A percentile compares a stretch with the other conserved stretches of the same genome.
Conservation (phyloP, 1,140 invertebrate species). For the Saxidomus purpurata region DNA sequence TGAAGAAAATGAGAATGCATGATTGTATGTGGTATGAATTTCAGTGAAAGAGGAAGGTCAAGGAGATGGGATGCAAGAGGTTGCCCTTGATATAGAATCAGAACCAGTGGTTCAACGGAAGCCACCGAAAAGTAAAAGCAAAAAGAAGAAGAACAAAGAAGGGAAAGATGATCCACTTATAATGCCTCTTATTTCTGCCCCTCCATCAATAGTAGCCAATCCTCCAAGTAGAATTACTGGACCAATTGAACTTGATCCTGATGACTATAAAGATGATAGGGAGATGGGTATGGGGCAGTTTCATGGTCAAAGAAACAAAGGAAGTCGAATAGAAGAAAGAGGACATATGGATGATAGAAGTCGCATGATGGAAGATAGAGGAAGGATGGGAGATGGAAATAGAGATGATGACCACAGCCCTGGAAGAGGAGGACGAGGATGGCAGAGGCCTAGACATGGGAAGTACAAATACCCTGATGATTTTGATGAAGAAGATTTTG, state of each 20-base stretch:
- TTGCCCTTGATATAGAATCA: neutral
- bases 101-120: neutral
- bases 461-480: conserved; percentile 66
- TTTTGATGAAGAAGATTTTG: conserved; percentile 65
- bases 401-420: neutral
- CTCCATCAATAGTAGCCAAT: neutral
- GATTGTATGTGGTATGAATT: neutral
- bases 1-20: no score
- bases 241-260: conserved; percentile 46
- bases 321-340: conserved; percentile 9
- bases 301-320: neutral
- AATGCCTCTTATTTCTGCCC: conserved; percentile 49
- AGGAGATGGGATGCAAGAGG: neutral
- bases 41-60: neutral
- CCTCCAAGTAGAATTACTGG: conserved; percentile 44
- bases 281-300: neutral
- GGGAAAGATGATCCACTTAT: neutral
- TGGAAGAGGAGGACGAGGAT: neutral
- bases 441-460: conserved; percentile 49
- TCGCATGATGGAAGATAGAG: neutral
- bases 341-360: neutral
- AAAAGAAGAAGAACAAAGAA: conserved; percentile 49
- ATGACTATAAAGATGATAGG: conserved; percentile 15
- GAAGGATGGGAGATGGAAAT: neutral
- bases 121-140: conserved; percentile 22